These are phyloP conservation scores for Perdix hodgsoniae DNA, from an alignment of 2,797 vertebrate genomes.

Conservation along the genomic window DNA sequence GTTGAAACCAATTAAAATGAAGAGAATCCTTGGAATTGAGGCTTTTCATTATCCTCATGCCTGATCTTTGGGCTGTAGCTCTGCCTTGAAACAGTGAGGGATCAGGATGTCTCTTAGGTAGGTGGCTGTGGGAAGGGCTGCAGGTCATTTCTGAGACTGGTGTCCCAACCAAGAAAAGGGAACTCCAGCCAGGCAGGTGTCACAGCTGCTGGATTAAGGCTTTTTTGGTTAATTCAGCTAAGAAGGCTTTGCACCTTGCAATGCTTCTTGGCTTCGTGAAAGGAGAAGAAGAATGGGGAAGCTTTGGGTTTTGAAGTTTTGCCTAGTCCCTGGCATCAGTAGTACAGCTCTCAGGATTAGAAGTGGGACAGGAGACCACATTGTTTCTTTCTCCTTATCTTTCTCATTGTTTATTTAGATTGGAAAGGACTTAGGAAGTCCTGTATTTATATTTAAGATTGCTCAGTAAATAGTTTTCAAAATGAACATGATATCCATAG, in stretches of 20 bases:
- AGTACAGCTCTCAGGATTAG: neutral
- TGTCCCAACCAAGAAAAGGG: neutral
- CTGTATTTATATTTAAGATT: constrained; percentile 12
- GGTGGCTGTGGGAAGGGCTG: neutral
- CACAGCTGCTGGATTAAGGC: neutral
- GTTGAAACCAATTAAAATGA: neutral
- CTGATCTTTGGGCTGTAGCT: neutral
- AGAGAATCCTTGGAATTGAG: neutral
- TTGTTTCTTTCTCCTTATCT: constrained; percentile 3
- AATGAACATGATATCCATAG: neutral
- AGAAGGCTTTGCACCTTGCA: neutral
- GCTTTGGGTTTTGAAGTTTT: neutral
- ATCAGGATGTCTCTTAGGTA: neutral
- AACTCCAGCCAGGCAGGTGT: neutral
- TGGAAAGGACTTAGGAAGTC: neutral
- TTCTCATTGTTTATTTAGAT: neutral
- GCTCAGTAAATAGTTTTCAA: neutral
- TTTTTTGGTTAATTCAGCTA: constrained; percentile 20
- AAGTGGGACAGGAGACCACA: neutral
- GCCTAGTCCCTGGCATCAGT: neutral
- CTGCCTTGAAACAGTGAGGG: neutral
- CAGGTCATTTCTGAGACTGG: accelerated
- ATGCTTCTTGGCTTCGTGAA: neutral
- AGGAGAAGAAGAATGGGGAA: neutral
- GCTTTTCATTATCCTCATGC: neutral